A percentile compares a stretch with the other conserved stretches of the same genome.
Conservation (phyloP, 2,113 vertebrate genomes). For the Vulpes ferrilata region DNA sequence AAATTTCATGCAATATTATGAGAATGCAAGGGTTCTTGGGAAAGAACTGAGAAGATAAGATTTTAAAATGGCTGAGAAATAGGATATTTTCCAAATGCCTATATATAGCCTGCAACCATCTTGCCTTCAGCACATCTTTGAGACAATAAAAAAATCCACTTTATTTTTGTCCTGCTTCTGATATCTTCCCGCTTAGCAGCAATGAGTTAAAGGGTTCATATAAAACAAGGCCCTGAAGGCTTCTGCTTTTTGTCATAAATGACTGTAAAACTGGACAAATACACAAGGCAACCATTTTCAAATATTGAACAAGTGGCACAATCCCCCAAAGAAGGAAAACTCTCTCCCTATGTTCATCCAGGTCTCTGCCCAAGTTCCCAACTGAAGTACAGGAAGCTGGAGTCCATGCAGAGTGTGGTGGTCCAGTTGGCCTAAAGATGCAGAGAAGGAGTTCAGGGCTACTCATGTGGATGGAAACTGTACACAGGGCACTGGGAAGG, state of each 20-base stretch:
- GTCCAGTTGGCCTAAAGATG: neutral
- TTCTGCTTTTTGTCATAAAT: conserved; percentile 53
- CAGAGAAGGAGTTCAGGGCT: neutral
- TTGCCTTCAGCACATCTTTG: conserved; percentile 41
- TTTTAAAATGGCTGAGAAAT: conserved; percentile 37
- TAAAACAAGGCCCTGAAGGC: conserved; percentile 42
- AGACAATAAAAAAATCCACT: neutral
- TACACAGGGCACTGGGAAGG: rapidly evolving
- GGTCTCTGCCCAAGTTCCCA: neutral
- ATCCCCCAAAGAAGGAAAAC: neutral
- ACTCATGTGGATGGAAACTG: neutral
- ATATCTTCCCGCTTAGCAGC: neutral
- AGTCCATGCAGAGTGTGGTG: neutral
- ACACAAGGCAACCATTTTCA: conserved; percentile 7
- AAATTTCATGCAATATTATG: neutral
- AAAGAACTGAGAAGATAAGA: conserved; percentile 20
- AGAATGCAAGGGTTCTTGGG: neutral
- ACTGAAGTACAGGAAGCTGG: neutral
- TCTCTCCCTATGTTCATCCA: neutral
- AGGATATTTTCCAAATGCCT: neutral
- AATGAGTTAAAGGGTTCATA: conserved; percentile 37
- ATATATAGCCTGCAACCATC: neutral
- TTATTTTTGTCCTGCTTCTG: conserved; percentile 7
- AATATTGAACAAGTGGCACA: conserved; percentile 13
- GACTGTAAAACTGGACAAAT: neutral